Percentiles rank a stretch among this genome's conserved stretches.
Conservation (phyloP, 2,797 vertebrate species). For the Pelodytes ibericus region DNA sequence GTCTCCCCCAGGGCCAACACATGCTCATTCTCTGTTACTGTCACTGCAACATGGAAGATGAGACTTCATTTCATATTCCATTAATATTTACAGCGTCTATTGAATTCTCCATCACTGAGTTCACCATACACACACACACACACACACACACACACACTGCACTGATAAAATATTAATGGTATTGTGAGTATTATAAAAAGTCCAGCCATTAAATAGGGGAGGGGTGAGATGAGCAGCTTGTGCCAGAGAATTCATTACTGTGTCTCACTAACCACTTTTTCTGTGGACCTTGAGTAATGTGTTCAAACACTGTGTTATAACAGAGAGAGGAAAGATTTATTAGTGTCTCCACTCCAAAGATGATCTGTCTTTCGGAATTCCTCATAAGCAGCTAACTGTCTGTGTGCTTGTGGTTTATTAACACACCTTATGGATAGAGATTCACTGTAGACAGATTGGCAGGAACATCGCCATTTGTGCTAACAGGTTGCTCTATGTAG, state of each 20-base stretch:
- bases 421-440: neutral
- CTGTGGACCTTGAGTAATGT: neutral
- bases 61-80: slow-evolving; percentile 78
- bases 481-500: no score
- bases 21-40: slow-evolving; percentile 73
- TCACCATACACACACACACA: slow-evolving; percentile 62
- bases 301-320: neutral
- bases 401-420: neutral
- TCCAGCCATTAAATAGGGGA: slow-evolving; percentile 54
- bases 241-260: slow-evolving; percentile 57
- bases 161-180: slow-evolving; percentile 77
- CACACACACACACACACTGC: no score
- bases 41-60: slow-evolving; percentile 70
- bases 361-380: neutral
- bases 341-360: neutral
- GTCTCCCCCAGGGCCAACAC: slow-evolving; percentile 74
- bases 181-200: slow-evolving; percentile 68
- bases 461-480: no score
- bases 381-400: neutral
- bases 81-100: slow-evolving; percentile 82
- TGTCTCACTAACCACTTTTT: slow-evolving; percentile 40
- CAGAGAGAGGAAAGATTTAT: slow-evolving; percentile 18
- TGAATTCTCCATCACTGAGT: slow-evolving; percentile 76
- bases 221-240: slow-evolving; percentile 40
- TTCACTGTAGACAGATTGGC: no score